Base-by-base conservation (phyloP, 2,888 invertebrate species). In the Agelastica alni region DNA sequence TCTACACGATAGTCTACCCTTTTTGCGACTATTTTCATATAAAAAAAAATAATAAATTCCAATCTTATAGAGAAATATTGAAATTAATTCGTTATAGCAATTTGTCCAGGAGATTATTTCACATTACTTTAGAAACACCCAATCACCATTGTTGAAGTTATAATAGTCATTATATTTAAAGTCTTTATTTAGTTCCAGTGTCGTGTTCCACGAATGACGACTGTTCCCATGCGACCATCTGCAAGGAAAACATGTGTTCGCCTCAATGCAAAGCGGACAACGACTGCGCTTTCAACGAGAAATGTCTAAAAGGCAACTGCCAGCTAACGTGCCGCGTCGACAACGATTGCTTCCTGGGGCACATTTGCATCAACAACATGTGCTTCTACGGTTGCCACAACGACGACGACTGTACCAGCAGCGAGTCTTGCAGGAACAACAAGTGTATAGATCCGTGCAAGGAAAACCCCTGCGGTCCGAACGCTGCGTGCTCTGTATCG, bases 311-410 rank as follows among this genome's bases (percentile, higher is more conserved):
- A 68, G 89, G 87, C 62, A 87, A 85, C 67, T 95, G 94, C 73
- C 84, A 91, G 84, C 85, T 94, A 53, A 94, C 93, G 2, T 95
- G 95, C 70, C 85, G 93, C 41, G 87, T 93, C 1, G 93, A 94
- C 72, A 92, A 93, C 68, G 94, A 95, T 69, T 95, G 94, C 68
- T 93, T 94, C 84, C 80, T 93, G 53, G 93, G 93, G 1, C 93
- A 94, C 68, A 91, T 94, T 61, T 95, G 95, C 70, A 77, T 93
- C 51, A 85, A 86, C 68, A 92, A 91, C 68, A 89, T 89, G 78
- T 94, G 94, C 70, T 83, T 89, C 53, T 88, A 88, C 63, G 94
- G 94, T 30, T 95, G 94, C 71, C 87, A 91, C 61, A 84, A 84
- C 12, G 91, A 93, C 68, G 92, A 91, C 65, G 94, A 95, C 72